Conservation (phyloP, 1,140 invertebrate genomes). For the Heliconius himera region DNA sequence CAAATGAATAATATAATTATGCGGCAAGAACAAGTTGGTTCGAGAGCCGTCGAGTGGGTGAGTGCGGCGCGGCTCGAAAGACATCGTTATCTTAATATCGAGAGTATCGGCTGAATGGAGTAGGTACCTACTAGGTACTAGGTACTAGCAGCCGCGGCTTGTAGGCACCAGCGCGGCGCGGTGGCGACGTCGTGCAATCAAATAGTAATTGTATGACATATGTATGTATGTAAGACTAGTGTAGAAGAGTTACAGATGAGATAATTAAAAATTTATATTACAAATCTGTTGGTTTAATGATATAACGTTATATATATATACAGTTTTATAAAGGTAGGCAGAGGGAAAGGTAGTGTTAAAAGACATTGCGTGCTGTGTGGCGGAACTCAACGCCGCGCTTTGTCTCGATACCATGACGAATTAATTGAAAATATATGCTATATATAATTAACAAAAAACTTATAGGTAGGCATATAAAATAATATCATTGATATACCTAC, state of each 20-base stretch:
- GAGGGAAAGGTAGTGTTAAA: too few relatives aligned
- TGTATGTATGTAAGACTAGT: not conserved
- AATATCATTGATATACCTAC: too few relatives aligned
- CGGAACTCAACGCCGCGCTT: too few relatives aligned
- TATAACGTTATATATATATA: not conserved
- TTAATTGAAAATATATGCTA: too few relatives aligned
- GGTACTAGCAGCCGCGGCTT: conserved; percentile 36
- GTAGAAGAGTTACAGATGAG: not conserved
- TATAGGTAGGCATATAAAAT: too few relatives aligned
- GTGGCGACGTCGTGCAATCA: conserved; percentile 61
- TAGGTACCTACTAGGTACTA: conserved; percentile 20
- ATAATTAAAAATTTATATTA: not conserved
- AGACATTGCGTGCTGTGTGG: too few relatives aligned
- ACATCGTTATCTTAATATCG: conserved; percentile 68
- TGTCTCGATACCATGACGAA: too few relatives aligned
- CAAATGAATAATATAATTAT: conserved; percentile 75
- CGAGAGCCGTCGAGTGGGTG: conserved; percentile 62
- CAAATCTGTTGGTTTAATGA: not conserved
- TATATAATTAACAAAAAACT: too few relatives aligned
- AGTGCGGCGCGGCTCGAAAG: conserved; percentile 53
- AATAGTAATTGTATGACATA: conserved; percentile 64
- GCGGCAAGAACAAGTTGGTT: conserved; percentile 64
- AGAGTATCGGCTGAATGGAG: conserved; percentile 49
- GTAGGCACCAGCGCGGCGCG: conserved; percentile 20
- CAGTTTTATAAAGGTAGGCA: too few relatives aligned